These are phyloP conservation scores for Lasioglossum pauxillum DNA, from an alignment of 2,888 invertebrate genomes.

Conservation along the genomic window DNA sequence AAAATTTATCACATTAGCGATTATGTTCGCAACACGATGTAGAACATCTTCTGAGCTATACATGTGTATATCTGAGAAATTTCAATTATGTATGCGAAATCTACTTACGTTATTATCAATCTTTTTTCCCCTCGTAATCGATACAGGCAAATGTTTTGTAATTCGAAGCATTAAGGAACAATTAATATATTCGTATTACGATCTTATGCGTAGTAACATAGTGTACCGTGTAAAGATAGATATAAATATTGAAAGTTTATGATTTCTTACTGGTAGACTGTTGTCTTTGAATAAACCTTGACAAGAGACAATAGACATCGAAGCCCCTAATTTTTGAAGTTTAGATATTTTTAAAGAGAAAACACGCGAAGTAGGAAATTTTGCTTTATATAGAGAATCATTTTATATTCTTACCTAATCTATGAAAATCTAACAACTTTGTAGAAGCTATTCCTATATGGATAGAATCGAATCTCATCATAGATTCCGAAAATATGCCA, in stretches of 20 bases:
- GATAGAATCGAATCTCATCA: slow-evolving; percentile 5
- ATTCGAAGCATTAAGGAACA: slow-evolving; percentile 26
- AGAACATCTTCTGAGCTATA: slow-evolving; percentile 29
- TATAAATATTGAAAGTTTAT: not conserved
- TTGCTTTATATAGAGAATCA: not conserved
- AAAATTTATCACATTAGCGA: slow-evolving; percentile 53
- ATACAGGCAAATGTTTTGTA: slow-evolving; percentile 7
- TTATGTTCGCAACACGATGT: slow-evolving; percentile 31
- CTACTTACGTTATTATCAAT: slow-evolving; percentile 19
- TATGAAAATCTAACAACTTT: slow-evolving; percentile 14
- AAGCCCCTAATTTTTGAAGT: slow-evolving; percentile 22
- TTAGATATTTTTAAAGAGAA: slow-evolving; percentile 14
- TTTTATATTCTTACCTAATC: slow-evolving; percentile 19
- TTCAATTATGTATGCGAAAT: slow-evolving; percentile 21
- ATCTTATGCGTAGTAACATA: not conserved
- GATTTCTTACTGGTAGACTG: not conserved
- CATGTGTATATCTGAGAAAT: not conserved
- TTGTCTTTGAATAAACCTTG: not conserved
- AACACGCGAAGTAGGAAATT: slow-evolving; percentile 1
- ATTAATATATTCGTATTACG: not conserved
- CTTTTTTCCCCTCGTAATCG: not conserved
- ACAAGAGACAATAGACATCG: not conserved
- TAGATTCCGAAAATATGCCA: slow-evolving; percentile 6
- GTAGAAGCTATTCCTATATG: slow-evolving; percentile 9
- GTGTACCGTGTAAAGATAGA: slow-evolving; percentile 13